phyloP scores from a whole-genome alignment of 2,797 vertebrate genomes.

The Esox lucius region DNA sequence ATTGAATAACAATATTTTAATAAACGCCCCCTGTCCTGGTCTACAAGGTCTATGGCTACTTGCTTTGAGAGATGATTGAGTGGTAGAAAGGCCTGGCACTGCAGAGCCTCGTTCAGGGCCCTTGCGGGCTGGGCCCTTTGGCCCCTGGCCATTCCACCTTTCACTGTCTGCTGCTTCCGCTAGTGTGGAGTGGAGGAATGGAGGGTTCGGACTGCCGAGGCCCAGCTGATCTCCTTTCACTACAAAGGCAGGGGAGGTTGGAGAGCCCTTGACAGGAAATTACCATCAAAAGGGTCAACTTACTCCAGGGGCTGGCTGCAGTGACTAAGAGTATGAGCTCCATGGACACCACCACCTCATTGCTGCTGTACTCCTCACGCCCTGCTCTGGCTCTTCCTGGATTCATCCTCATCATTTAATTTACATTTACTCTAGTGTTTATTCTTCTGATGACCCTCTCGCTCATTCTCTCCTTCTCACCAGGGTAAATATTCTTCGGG shows the following conservation, averaged over 20 bases:
- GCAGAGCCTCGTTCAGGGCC: conserved; percentile 77
- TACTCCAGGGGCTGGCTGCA: conserved; percentile 54
- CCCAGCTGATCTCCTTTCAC: conserved; percentile 76
- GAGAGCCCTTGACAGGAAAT: conserved; percentile 86
- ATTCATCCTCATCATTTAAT: conserved; percentile 1
- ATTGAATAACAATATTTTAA: conserved; percentile 94
- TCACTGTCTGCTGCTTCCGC: conserved; percentile 84
- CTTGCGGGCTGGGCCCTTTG: conserved; percentile 42
- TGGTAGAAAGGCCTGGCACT: conserved; percentile 71
- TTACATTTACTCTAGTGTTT: conserved; percentile 14
- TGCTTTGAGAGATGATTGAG: conserved; percentile 78
- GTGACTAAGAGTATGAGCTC: conserved; percentile 54
- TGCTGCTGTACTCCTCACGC: neutral
- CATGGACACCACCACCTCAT: conserved; percentile 18
- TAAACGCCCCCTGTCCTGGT: conserved; percentile 75
- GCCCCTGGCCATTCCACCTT: conserved; percentile 80
- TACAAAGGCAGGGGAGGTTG: conserved; percentile 82
- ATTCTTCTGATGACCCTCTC: conserved; percentile 11
- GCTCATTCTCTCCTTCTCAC: neutral
- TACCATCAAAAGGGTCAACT: conserved; percentile 80
- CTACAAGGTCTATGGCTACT: conserved; percentile 70
- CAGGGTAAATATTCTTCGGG: neutral
- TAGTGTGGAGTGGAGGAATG: conserved; percentile 40
- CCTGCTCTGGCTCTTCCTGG: neutral
- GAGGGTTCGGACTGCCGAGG: conserved; percentile 71